Evolutionary conservation across 2,888 invertebrate species (phyloP).

Genomic region (Agrotis exclamationis): DNA sequence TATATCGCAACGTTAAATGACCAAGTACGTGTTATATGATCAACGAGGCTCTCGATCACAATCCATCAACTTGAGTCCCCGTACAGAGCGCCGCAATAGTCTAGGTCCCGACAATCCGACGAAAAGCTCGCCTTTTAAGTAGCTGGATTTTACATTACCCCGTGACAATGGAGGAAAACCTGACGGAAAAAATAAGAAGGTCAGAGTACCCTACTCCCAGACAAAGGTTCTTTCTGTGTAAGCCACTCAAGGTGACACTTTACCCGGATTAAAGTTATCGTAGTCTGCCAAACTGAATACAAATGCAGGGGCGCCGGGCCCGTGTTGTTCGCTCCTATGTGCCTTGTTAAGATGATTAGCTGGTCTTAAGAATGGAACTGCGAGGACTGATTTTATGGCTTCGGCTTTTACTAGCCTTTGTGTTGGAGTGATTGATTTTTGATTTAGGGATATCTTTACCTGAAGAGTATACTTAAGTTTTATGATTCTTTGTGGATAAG

Average conservation of each 20-base stretch:
- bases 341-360: constrained; percentile 78
- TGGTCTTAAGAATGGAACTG: constrained; percentile 58
- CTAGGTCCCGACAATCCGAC: constrained; percentile 78
- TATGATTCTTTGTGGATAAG: constrained; percentile 16
- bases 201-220: constrained; percentile 84
- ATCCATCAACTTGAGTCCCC: constrained; percentile 83
- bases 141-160: constrained; percentile 83
- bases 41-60: constrained; percentile 86
- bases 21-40: constrained; percentile 85
- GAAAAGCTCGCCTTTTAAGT: constrained; percentile 81
- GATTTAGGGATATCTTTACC: constrained; percentile 30
- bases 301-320: constrained; percentile 81
- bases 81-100: constrained; percentile 73
- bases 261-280: constrained; percentile 90
- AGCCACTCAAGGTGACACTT: constrained; percentile 90
- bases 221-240: constrained; percentile 88
- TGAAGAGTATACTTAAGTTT: not conserved
- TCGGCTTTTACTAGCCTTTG: constrained; percentile 42
- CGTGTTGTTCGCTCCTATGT: constrained; percentile 71
- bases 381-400: constrained; percentile 50
- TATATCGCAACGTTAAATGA: constrained; percentile 82
- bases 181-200: constrained; percentile 87
- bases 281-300: constrained; percentile 90
- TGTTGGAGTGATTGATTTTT: constrained; percentile 46
- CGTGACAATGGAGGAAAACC: constrained; percentile 85